Evolutionary conservation across 2,113 vertebrate species (phyloP).

Genomic region (Halichoeres trimaculatus): DNA sequence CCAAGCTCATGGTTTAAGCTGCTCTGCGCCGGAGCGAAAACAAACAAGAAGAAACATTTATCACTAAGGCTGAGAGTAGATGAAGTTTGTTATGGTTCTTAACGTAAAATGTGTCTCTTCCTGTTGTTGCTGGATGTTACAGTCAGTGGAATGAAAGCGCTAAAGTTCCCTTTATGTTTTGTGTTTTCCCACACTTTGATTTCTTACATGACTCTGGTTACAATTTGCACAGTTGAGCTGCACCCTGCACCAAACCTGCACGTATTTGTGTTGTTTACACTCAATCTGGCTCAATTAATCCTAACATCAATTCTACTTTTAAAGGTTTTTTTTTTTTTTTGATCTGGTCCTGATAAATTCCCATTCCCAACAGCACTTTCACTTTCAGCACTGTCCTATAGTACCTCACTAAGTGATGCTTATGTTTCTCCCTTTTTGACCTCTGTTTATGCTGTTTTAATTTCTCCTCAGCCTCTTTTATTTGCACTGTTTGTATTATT

Average conservation of each 20-base stretch:
- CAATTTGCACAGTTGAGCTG: not conserved
- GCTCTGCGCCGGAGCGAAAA: constrained; percentile 20
- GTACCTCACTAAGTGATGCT: not conserved
- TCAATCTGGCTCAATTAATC: not conserved
- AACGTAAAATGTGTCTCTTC: not conserved
- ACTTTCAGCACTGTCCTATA: not conserved
- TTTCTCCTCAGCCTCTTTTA: constrained; percentile 9
- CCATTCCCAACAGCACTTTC: constrained; percentile 2
- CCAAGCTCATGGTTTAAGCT: constrained; percentile 38
- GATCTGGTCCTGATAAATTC: too few relatives aligned
- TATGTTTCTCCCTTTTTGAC: not conserved
- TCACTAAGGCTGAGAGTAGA: not conserved
- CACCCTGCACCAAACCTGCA: constrained; percentile 19
- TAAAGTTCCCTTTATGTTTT: not conserved
- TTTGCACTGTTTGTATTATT: constrained; percentile 42
- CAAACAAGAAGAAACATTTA: constrained; percentile 8
- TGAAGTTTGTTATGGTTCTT: not conserved
- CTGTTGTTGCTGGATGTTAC: not conserved
- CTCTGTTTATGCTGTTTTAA: constrained; percentile 6
- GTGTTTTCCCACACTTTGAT: constrained; percentile 62
- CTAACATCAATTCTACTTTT: too few relatives aligned
- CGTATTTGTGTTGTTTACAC: constrained; percentile 25
- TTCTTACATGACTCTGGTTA: constrained; percentile 60
- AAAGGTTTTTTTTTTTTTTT: too few relatives aligned
- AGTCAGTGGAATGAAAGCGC: not conserved